Evolutionary conservation across 2,888 invertebrate species (phyloP), one percentile per base, ranked within the genome.

Genomic region (Dorcus parallelipipedus): DNA sequence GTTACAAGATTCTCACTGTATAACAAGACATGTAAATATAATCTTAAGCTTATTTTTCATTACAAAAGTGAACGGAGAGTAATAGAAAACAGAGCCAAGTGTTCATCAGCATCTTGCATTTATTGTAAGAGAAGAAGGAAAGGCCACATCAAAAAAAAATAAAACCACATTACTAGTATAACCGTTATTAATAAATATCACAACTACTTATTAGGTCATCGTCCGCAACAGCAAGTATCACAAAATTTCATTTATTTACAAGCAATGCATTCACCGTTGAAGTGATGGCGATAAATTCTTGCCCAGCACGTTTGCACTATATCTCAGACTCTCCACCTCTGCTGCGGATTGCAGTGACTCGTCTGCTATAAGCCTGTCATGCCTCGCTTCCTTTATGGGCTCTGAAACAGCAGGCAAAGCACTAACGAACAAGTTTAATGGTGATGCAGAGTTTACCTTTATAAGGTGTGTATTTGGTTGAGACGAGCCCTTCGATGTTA

Each of bases 381-480:
- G 79, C 62, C 93, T 82, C 69, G 88, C 84, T 62, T 92, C 91
- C 75, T 88, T 85, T 8, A 90, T 84, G 9, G 91, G 85, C 70
- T 86, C 88, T 88, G 74, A 45, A 81, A 81, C 54, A 63, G 39
- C 8, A n/a, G 39, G 39, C 41, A 10, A 39, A 17, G 39, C 26
- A 5, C 17, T 8, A 40, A 38, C 33, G 10, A 9, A 49, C 33
- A 9, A 20, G 7, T 3, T 33, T 1, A 14, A 7, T 1, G 9
- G 9, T n/a, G 42, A 3, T 42, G 42, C 42, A 3, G 3, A 20
- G 3, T 17, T 4, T 45, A 45, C 45, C 45, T 45, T 45, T 45
- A 67, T 85, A 89, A 0, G 91, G 91, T 9, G 91, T 91, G 70
- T 90, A 88, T 81, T 82, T 86, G 73, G 87, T 87, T 0, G 91